A percentile compares a stretch with the other conserved stretches of the same genome.
Evolutionary conservation across 1,140 invertebrate genomes (phyloP).

Genomic region (Paramacrobiotus metropolitanus): DNA sequence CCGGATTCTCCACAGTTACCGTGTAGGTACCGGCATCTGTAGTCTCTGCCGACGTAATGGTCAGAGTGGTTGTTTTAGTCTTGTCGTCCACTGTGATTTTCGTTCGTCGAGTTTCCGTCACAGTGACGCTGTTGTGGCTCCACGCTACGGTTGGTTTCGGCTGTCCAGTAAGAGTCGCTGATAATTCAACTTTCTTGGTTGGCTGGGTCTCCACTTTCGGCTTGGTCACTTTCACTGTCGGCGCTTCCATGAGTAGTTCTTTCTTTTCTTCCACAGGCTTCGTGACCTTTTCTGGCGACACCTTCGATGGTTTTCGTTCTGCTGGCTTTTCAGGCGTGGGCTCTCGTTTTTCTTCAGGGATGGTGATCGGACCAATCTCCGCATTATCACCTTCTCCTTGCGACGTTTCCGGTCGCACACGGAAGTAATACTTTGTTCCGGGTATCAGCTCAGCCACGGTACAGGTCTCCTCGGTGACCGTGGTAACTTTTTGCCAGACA

Average conservation of each 20-base stretch:
- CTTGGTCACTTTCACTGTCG: no score
- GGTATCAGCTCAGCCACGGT: constrained; percentile 66
- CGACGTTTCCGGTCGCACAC: constrained; percentile 71
- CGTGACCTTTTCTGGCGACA: no score
- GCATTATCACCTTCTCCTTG: constrained; percentile 56
- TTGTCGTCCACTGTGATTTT: background rate
- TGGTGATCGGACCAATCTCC: constrained; percentile 35
- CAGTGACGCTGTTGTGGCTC: constrained; percentile 53
- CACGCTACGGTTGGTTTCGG: constrained; percentile 35
- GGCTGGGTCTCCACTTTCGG: no score
- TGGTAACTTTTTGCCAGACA: constrained; percentile 70
- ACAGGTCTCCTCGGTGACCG: constrained; percentile 48
- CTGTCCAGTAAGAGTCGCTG: no score
- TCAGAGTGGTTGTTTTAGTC: constrained; percentile 35
- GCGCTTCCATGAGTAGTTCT: no score
- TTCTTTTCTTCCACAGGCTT: no score
- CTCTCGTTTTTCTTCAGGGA: background rate
- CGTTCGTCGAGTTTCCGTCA: constrained; percentile 17
- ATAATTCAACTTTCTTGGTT: no score
- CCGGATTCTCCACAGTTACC: constrained; percentile 47
- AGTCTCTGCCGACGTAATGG: constrained; percentile 49
- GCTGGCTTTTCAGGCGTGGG: no score
- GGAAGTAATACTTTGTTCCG: constrained; percentile 63
- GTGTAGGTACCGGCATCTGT: constrained; percentile 66
- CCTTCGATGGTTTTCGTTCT: no score